These are phyloP conservation scores for Oscheius sp. DNA, from an alignment of 1,140 invertebrate genomes.

Conservation along the genomic window DNA sequence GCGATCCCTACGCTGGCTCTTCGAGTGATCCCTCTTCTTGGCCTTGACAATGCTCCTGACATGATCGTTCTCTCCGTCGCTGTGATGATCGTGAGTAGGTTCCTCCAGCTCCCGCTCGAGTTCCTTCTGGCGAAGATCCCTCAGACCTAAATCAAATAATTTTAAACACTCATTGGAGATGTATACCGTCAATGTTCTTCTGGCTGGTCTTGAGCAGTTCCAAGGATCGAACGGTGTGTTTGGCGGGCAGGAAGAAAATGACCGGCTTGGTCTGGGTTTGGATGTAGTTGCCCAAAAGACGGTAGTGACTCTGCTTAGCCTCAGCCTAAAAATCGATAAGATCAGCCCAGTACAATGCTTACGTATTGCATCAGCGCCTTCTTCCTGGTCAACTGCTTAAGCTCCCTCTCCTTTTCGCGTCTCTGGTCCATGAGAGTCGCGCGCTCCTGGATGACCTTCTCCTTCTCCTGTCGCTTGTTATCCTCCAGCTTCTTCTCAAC, in stretches of 20 bases:
- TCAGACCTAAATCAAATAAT: not conserved
- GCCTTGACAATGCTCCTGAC: not conserved
- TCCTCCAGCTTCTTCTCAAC: constrained; percentile 27
- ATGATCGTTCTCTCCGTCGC: not conserved
- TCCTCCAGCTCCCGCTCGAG: constrained; percentile 3
- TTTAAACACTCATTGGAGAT: not conserved
- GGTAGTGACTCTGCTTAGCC: constrained; percentile 11
- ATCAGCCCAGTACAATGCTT: not conserved
- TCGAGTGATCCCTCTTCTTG: too few relatives aligned
- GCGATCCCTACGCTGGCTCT: too few relatives aligned
- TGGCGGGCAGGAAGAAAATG: constrained; percentile 25
- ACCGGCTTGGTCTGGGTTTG: constrained; percentile 3
- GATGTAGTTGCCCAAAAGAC: constrained; percentile 9
- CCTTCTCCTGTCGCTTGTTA: constrained; percentile 6
- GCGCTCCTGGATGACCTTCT: not conserved
- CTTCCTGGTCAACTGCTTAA: constrained; percentile 1
- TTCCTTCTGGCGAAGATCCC: not conserved
- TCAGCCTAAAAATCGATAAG: constrained; percentile 5
- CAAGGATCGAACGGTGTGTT: constrained; percentile 12
- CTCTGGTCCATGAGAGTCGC: not conserved
- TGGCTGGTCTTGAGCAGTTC: constrained; percentile 10
- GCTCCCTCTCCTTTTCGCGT: not conserved
- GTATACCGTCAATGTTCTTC: not conserved
- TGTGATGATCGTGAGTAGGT: not conserved
- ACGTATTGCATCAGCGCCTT: constrained; percentile 21